phyloP scores from a whole-genome alignment of 2,888 invertebrate species.

The Psylliodes chrysocephalus region DNA sequence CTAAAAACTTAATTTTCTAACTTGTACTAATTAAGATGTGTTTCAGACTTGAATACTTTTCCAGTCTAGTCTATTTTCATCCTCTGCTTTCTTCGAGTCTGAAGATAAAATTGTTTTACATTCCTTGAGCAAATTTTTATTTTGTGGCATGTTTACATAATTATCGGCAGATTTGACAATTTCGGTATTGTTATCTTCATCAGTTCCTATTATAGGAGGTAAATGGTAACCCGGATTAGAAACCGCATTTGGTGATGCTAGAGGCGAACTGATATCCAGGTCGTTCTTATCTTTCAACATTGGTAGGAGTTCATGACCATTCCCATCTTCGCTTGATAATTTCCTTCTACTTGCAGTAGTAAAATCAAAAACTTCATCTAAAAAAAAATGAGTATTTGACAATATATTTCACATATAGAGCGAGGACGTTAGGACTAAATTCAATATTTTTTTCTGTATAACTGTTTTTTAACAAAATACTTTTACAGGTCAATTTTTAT shows the following conservation, averaged over 20 bases:
- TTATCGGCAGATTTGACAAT: slow-evolving; percentile 63
- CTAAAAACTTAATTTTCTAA: too few species aligned
- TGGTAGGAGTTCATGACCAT: slow-evolving; percentile 66
- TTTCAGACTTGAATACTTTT: slow-evolving; percentile 40
- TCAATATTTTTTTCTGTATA: too few species aligned
- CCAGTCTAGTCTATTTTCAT: slow-evolving; percentile 58
- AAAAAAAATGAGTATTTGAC: too few species aligned
- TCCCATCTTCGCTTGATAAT: slow-evolving; percentile 41
- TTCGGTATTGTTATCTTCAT: slow-evolving; percentile 39
- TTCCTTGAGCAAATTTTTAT: slow-evolving; percentile 61
- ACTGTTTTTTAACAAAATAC: too few species aligned
- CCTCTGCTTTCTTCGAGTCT: slow-evolving; percentile 54
- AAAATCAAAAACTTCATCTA: slow-evolving; percentile 60
- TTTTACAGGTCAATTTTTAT: too few species aligned
- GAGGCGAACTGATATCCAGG: slow-evolving; percentile 50
- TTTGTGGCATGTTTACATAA: slow-evolving; percentile 68
- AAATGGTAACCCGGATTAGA: slow-evolving; percentile 61
- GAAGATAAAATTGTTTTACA: slow-evolving; percentile 20
- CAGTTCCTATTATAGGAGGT: slow-evolving; percentile 50
- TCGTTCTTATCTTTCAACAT: slow-evolving; percentile 67
- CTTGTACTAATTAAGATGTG: background rate
- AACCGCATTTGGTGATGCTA: slow-evolving; percentile 49
- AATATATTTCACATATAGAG: too few species aligned
- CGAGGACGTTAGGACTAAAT: too few species aligned
- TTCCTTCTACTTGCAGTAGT: slow-evolving; percentile 58